A percentile compares a stretch with the other conserved stretches of the same genome.
These are phyloP conservation scores for Gymnopithys bicolor DNA, from an alignment of 2,797 vertebrate species.

Conservation along the genomic window DNA sequence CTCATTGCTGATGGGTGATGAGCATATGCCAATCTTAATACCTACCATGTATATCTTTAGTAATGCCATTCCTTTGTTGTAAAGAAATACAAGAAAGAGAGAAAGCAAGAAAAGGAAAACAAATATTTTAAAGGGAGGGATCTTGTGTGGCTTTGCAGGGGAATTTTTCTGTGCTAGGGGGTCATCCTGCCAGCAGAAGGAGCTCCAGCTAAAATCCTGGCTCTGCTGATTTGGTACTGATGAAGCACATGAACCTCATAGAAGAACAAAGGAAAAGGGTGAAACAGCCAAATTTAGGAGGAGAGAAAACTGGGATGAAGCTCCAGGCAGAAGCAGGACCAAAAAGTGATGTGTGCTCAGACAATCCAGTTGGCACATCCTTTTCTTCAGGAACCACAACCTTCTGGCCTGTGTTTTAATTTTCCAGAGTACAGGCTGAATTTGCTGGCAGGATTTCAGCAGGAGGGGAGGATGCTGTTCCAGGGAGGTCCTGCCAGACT, in stretches of 20 bases:
- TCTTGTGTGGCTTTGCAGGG: background rate
- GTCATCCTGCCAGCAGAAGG: conserved; percentile 48
- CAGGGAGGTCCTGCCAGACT: background rate
- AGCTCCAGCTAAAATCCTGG: conserved; percentile 36
- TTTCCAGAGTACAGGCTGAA: background rate
- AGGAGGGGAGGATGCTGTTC: background rate
- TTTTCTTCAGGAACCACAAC: background rate
- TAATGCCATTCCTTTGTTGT: background rate
- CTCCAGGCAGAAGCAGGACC: background rate
- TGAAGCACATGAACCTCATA: background rate
- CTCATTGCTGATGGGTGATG: background rate
- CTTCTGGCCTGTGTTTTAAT: background rate
- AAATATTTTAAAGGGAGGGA: too few relatives aligned
- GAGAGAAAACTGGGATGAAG: background rate
- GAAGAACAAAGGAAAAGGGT: background rate
- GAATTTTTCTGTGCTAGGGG: background rate
- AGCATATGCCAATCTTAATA: background rate
- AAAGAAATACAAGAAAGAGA: background rate
- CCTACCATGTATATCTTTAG: background rate
- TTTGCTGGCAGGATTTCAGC: background rate
- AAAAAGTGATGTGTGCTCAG: too few relatives aligned
- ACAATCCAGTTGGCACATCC: accelerated
- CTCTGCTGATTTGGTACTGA: background rate
- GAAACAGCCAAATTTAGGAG: background rate
- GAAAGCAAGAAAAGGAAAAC: background rate